Evolutionary conservation across 2,797 vertebrate genomes (phyloP), one percentile per base, ranked within the genome.

Genomic region (Yasuhikotakia modesta): DNA sequence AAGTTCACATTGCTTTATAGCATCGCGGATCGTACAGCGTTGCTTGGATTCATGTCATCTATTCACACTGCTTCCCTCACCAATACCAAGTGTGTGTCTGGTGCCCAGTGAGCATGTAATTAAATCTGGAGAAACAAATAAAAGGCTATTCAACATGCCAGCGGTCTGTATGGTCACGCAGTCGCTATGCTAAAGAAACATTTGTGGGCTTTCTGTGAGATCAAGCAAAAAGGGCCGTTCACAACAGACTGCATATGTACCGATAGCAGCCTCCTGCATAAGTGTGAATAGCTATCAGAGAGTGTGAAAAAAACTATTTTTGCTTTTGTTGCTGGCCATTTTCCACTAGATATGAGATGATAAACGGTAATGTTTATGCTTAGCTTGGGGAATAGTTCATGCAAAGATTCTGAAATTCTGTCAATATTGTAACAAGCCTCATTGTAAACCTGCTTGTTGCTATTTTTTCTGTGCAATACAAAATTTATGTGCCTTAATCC

Each of bases 111-210:
- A 79, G 72, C 74, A 75, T 79, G 71, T 76, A 74, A 79, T 84
- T 79, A 80, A 81, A 73, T 66, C 11, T 57, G 27, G 55, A 48
- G 65, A 79, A 79, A 78, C 61, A 75, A 81, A 83, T 27, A 64
- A 63, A 79, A 50, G 58, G 45, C 66, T 63, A 70, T 57, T 78
- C 35, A 30, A 43, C 39, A 65, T 73, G 77, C 39, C 65, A 79
- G 78, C 53, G 43, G 50, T 80, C 52, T 17, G 43, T 45, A 57
- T 13, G 16, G 48, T 66, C 70, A 69, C 19, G 39, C 52, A 53
- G 69, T 76, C 35, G 63, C 74, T 64, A 72, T 48, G 39, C 46
- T 63, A 68, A 79, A 70, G 17, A 79, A 70, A 79, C 71, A 78
- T 63, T 78, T 71, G 48, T 63, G 67, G 68, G 53, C 52, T 60